Conservation (phyloP, 2,888 invertebrate genomes). For the Protodeltote pygarga region DNA sequence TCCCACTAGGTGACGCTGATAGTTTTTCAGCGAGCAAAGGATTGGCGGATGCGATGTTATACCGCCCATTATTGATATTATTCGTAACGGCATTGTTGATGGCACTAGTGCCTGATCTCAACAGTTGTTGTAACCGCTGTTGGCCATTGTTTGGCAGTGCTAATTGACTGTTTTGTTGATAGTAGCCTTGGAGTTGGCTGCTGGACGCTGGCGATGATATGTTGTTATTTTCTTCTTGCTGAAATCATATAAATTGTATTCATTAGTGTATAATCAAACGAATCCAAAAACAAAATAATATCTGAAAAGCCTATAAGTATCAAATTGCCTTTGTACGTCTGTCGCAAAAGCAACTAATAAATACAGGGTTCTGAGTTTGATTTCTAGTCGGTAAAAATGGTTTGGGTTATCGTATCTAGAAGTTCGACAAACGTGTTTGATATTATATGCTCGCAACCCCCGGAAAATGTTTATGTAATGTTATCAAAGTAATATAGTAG, state of each 20-base stretch:
- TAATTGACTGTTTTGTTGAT: slow-evolving; percentile 75
- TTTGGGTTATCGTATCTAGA: too few species aligned
- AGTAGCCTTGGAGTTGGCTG: slow-evolving; percentile 78
- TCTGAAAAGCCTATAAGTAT: too few species aligned
- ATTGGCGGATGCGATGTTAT: slow-evolving; percentile 94
- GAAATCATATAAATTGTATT: slow-evolving; percentile 60
- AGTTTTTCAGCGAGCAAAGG: slow-evolving; percentile 94
- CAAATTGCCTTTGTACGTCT: too few species aligned
- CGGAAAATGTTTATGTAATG: too few species aligned
- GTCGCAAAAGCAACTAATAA: too few species aligned
- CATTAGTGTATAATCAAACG: background rate
- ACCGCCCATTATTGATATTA: slow-evolving; percentile 87
- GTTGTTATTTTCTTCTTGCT: slow-evolving; percentile 87
- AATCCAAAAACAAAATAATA: too few species aligned
- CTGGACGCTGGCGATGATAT: slow-evolving; percentile 78
- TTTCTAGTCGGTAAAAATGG: too few species aligned
- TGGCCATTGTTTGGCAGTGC: slow-evolving; percentile 76
- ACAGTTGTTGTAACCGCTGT: slow-evolving; percentile 78
- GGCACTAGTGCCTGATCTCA: slow-evolving; percentile 81
- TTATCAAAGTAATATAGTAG: too few species aligned
- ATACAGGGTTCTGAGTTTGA: too few species aligned
- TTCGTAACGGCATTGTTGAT: slow-evolving; percentile 79
- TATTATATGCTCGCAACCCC: too few species aligned
- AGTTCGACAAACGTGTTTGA: too few species aligned
- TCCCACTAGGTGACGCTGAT: slow-evolving; percentile 91